Conservation (phyloP, 2,113 vertebrate genomes). For the Neotragus pygmaeus region DNA sequence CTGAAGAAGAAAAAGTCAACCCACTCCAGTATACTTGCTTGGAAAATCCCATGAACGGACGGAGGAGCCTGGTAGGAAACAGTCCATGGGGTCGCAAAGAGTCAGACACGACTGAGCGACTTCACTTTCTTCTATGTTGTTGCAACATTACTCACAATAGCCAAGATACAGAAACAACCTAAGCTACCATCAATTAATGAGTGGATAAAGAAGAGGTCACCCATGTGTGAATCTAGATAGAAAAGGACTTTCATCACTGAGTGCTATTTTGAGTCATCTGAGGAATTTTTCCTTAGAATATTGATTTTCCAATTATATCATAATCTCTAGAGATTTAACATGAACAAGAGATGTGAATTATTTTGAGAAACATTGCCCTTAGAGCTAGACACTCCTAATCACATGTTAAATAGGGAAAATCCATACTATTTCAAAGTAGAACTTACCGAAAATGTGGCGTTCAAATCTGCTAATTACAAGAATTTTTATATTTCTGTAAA, state of each 20-base stretch:
- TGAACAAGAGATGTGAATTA: neutral
- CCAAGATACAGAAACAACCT: neutral
- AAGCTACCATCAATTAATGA: neutral
- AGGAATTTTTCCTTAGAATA: neutral
- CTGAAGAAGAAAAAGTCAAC: neutral
- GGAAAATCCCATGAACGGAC: neutral
- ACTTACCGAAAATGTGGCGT: neutral
- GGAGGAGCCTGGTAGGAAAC: neutral
- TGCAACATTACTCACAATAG: neutral
- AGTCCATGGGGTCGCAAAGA: neutral
- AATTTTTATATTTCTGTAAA: neutral
- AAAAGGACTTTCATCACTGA: neutral
- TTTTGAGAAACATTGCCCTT: neutral
- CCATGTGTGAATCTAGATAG: neutral
- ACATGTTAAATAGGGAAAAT: neutral
- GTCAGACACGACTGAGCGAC: accelerated
- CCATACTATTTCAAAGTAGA: neutral
- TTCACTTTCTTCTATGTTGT: neutral
- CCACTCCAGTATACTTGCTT: neutral
- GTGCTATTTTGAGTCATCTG: neutral
- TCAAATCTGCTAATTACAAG: neutral
- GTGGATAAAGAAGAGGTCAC: neutral
- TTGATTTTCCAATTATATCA: neutral
- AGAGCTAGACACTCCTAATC: neutral
- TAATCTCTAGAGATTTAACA: neutral